Conservation (phyloP, 2,113 vertebrate species). For the Brachypodius melanocephalos region DNA sequence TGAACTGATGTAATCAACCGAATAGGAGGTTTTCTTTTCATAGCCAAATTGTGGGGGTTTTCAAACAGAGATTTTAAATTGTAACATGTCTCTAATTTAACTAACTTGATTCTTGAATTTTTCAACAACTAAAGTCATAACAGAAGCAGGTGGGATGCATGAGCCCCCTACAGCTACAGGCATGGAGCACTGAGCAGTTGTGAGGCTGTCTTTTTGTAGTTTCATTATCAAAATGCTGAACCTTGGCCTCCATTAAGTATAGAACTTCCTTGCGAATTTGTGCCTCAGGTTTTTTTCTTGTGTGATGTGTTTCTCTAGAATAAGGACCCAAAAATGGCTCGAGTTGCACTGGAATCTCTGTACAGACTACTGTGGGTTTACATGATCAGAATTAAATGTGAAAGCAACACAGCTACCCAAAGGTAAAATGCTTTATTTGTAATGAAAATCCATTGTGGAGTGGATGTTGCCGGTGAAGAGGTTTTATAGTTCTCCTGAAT, state of each 20-base stretch:
- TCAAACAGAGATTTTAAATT: neutral
- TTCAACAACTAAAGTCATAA: neutral
- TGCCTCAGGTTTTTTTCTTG: neutral
- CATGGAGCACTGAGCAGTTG: neutral
- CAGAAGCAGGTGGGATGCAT: neutral
- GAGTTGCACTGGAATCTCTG: slow-evolving; percentile 96
- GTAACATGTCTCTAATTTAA: neutral
- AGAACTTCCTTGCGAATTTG: neutral
- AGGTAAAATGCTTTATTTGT: slow-evolving; percentile 77
- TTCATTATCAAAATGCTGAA: neutral
- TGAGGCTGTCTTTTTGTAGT: neutral
- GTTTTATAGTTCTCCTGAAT: neutral
- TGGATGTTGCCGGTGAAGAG: neutral
- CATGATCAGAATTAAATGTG: slow-evolving; percentile 99
- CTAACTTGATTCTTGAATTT: neutral
- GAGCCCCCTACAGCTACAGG: neutral
- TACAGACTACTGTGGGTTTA: slow-evolving; percentile 98
- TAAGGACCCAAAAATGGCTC: slow-evolving; percentile 98
- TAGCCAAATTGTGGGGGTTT: neutral
- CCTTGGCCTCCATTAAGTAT: neutral
- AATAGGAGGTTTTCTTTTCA: neutral
- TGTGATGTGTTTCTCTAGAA: slow-evolving; percentile 77
- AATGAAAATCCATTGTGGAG: neutral
- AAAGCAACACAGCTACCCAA: slow-evolving; percentile 98
- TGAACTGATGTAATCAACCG: neutral